Base-by-base conservation (phyloP, 2,888 invertebrate genomes). In the Himalopsyche kuldschensis region DNA sequence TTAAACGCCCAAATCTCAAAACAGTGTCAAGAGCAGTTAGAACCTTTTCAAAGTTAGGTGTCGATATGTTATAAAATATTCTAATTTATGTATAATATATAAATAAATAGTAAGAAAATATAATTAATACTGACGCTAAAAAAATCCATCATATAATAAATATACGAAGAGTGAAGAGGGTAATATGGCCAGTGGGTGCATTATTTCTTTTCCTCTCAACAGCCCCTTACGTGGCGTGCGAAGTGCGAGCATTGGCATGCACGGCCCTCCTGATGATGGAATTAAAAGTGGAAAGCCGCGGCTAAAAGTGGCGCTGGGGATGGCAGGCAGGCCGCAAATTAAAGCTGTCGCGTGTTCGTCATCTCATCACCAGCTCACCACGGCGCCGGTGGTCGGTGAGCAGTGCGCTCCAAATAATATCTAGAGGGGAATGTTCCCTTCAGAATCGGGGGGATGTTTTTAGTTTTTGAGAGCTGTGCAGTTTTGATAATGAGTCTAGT, bases 241-340 rank as follows among this genome's bases (percentile, higher is more conserved):
- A 78, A 76, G 80, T 46, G 78, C 55, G 55, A 55, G 24, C 20
- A 55, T 4, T 55, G 55, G 55, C 55, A 20, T 55, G 55, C 55
- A 55, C 0, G 55, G 55, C 55, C 55, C 55, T 84, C 69, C 82
- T 85, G 85, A 85, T 85, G 85, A 85, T 85, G 85, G 82, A 85
- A 85, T 85, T 85, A 85, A 84, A 84, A 85, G 85, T 84, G 84
- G 84, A 85, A 85, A 82, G 85, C 82, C 84, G 85, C 81, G 85
- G 85, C 84, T 81, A 80, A 82, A 75, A 81, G 81, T 80, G 83
- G 55, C 35, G 83, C 83, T 78, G 41, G 35, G 27, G 55, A 27
- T n/a, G 69, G 48, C 31, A 41, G 41, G 83, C 79, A 30, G 55
- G 81, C 84, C 84, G 82, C 85, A 84, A 85, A 85, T 85, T 85